These are phyloP conservation scores for Formica selysi DNA, from an alignment of 1,140 invertebrate species.

Conservation along the genomic window DNA sequence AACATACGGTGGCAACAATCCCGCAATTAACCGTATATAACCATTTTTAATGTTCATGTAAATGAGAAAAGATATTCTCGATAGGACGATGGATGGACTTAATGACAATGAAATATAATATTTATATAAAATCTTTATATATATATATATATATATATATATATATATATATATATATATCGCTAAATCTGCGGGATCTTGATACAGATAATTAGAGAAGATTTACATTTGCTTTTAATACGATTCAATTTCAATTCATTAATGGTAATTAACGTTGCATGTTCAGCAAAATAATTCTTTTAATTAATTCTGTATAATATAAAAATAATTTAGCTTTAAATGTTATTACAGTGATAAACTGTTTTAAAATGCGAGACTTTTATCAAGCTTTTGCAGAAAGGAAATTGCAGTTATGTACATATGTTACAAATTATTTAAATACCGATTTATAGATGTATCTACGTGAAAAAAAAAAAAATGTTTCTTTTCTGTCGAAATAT, in stretches of 20 bases:
- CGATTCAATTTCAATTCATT: neutral
- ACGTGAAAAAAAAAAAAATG: neutral
- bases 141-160: neutral
- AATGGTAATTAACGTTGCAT: neutral
- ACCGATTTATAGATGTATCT: neutral
- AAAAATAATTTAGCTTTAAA: neutral
- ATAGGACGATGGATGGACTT: neutral
- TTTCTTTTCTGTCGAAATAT: neutral
- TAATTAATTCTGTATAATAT: neutral
- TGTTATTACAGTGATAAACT: neutral
- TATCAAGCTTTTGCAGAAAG: neutral
- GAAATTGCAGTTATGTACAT: neutral
- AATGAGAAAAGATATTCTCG: neutral
- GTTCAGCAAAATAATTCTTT: no score
- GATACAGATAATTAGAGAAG: neutral
- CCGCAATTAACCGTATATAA: slow-evolving; percentile 6
- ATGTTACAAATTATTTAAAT: neutral
- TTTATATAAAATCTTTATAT: slow-evolving; percentile 19
- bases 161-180: neutral
- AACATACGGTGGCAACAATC: neutral
- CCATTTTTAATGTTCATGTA: slow-evolving; percentile 14
- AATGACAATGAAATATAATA: slow-evolving; percentile 28
- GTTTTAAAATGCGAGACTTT: neutral
- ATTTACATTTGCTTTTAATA: slow-evolving; percentile 12
- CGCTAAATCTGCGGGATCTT: neutral